phyloP scores from a whole-genome alignment of 2,888 invertebrate species.

The Lasioglossum morio region DNA sequence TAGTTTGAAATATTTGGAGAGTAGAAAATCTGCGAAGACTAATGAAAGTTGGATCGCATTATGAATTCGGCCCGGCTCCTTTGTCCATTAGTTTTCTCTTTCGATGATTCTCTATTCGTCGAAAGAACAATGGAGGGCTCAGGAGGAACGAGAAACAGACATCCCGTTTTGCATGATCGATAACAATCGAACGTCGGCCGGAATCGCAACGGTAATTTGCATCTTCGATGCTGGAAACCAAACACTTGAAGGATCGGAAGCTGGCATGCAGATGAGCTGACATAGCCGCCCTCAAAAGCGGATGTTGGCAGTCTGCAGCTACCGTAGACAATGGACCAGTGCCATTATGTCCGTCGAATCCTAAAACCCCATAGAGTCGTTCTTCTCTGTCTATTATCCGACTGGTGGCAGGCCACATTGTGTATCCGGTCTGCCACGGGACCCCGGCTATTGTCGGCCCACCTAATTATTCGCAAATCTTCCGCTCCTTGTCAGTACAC shows the following conservation, averaged over 20 bases:
- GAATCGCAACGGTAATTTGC: constrained; percentile 61
- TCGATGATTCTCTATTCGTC: constrained; percentile 6
- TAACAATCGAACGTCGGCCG: constrained; percentile 53
- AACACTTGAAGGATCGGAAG: constrained; percentile 73
- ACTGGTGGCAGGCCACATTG: constrained; percentile 78
- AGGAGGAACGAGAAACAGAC: constrained; percentile 2
- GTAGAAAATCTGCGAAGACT: background rate
- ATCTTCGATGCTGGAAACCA: constrained; percentile 67
- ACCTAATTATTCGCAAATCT: constrained; percentile 81
- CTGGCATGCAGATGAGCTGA: constrained; percentile 78
- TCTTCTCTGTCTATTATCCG: constrained; percentile 77
- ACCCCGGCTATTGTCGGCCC: constrained; percentile 77
- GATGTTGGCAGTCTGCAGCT: constrained; percentile 79
- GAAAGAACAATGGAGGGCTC: constrained; percentile 48
- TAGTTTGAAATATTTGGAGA: background rate
- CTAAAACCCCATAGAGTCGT: constrained; percentile 79
- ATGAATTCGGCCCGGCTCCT: background rate
- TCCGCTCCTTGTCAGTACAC: constrained; percentile 69
- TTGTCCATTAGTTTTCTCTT: background rate
- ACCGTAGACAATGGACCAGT: constrained; percentile 76
- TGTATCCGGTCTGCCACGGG: constrained; percentile 77
- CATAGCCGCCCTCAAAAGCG: constrained; percentile 74
- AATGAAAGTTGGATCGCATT: background rate
- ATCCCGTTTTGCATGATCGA: constrained; percentile 40
- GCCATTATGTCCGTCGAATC: constrained; percentile 80